Base-by-base conservation (phyloP, 2,888 invertebrate genomes). In the Cephus sareptanus region DNA sequence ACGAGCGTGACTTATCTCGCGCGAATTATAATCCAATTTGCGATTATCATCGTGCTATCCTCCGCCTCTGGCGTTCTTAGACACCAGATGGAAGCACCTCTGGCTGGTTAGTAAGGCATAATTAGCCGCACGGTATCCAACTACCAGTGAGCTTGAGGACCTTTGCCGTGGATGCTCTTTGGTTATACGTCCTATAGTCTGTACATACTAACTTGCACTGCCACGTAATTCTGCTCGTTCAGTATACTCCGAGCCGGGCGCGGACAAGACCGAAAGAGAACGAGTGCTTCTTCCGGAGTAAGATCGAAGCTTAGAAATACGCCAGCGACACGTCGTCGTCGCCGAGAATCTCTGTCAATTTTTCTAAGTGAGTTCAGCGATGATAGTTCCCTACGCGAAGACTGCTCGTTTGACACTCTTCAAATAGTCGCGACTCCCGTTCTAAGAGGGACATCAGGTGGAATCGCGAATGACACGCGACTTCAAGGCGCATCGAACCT, bases 11-110 rank as follows among this genome's bases (percentile, higher is more conserved):
- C 90, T 91, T 90, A 91, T 89, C 86, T 85, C 86, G 81, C 79
- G 88, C 89, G 88, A 90, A 91, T 91, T 91, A 91, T 90, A 91
- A 91, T 91, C 90, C 89, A 91, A 91, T 91, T 91, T 91, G 87
- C 89, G 90, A 90, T 90, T 91, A 89, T 88, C 88, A 87, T 87
- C 87, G 85, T 82, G 81, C 70, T 33, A 77, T 33, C 76, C 75
- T 70, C 69, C 31, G 85, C 86, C 83, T 85, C 81, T 80, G 77
- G 87, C 84, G 77, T 82, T 73, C 33, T 78, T 73, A 70, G 76
- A 79, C 79, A 81, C 81, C 85, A 84, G 83, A 85, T 87, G 86
- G 80, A 80, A 76, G 82, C 81, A 83, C 82, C 84, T 81, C 82
- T 80, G 82, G 77, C 87, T 85, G 85, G 83, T 85, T 85, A 86